A percentile compares a stretch with the other conserved stretches of the same genome.
phyloP scores from a whole-genome alignment of 2,113 vertebrate genomes.

The Ranitomeya variabilis region DNA sequence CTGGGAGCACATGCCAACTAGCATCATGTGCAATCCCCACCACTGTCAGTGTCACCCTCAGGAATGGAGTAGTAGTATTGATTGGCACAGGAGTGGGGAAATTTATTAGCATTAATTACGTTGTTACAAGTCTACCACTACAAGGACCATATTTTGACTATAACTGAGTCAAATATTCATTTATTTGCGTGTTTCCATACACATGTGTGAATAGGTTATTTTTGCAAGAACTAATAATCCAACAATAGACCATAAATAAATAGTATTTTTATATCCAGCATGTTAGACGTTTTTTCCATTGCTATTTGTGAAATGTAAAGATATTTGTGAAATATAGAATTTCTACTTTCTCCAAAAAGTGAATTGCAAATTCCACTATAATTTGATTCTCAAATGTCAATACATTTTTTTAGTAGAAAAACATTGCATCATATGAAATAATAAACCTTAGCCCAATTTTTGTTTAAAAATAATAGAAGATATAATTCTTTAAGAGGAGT shows the following conservation, averaged over 20 bases:
- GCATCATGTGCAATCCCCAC: too few relatives aligned
- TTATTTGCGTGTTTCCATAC: not conserved
- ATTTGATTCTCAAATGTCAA: constrained; percentile 4
- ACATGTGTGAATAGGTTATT: not conserved
- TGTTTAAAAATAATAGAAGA: constrained; percentile 40
- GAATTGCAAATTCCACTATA: not conserved
- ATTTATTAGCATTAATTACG: too few relatives aligned
- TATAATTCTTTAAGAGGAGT: constrained; percentile 50
- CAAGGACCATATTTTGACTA: too few relatives aligned
- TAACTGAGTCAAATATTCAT: not conserved
- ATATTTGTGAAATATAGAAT: not conserved
- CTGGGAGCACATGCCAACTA: too few relatives aligned
- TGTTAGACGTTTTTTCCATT: not conserved
- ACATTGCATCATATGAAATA: constrained; percentile 19
- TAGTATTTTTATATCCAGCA: not conserved
- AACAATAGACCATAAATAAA: not conserved
- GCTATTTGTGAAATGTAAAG: not conserved
- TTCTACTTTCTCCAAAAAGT: not conserved
- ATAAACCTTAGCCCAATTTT: constrained; percentile 4
- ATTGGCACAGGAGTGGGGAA: too few relatives aligned
- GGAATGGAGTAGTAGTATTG: too few relatives aligned
- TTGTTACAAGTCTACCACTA: too few relatives aligned
- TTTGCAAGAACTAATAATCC: not conserved
- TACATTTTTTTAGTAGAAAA: constrained; percentile 5
- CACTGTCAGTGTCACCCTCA: too few relatives aligned